A percentile compares a stretch with the other conserved stretches of the same genome.
Evolutionary conservation across 2,113 vertebrate genomes (phyloP).

Genomic region (Thunnus maccoyii): DNA sequence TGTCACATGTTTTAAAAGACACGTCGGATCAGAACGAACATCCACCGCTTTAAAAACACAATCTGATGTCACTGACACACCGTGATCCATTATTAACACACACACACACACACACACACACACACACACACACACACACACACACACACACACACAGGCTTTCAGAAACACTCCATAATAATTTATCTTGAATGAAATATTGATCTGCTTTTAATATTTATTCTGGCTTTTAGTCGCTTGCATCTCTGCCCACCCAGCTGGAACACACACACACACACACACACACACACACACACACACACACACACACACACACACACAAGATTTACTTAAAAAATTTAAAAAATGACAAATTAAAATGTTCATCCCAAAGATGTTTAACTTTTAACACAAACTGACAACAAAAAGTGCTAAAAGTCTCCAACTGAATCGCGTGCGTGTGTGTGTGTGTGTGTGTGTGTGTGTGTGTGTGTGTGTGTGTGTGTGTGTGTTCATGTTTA

Average conservation of each 20-base stretch:
- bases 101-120: constrained; percentile 8
- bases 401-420: constrained; percentile 53
- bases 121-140: constrained; percentile 14
- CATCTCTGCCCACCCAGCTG: constrained; percentile 15
- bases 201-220: constrained; percentile 74
- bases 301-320: background rate
- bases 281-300: constrained; percentile 37
- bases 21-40: constrained; percentile 10
- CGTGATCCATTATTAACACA: constrained; percentile 49
- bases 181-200: constrained; percentile 73
- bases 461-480: background rate
- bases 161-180: constrained; percentile 63
- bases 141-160: constrained; percentile 20
- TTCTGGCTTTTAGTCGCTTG: constrained; percentile 62
- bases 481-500: constrained; percentile 29
- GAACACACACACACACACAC: constrained; percentile 19
- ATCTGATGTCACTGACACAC: constrained; percentile 35
- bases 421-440: background rate
- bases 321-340: constrained; percentile 25
- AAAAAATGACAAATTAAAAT: constrained; percentile 53
- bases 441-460: background rate
- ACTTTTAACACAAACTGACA: constrained; percentile 51
- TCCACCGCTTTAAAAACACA: constrained; percentile 36
- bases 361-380: constrained; percentile 45
- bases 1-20: constrained; percentile 41